Evolutionary conservation across 2,797 vertebrate species (phyloP), one percentile per base, ranked within the genome.

Genomic region (Sebastes cheni): DNA sequence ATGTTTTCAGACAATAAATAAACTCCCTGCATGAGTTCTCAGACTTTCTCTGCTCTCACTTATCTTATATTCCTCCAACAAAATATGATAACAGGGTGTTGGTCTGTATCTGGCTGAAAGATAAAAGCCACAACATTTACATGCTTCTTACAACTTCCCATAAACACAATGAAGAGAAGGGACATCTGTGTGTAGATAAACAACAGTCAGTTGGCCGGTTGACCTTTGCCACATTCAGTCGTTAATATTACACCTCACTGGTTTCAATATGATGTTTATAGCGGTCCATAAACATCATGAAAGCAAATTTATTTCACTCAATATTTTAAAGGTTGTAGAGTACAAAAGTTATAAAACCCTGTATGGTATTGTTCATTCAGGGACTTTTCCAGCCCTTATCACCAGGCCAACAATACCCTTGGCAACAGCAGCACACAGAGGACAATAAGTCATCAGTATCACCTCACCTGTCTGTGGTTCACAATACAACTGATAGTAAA

Each of bases 361-460:
- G 6, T 6, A 12, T 66, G 25, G 13, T 18, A 2, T 46, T 71
- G 58, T 77, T 56, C 5, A 11, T 6, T 39, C 6, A 3, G 75
- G 79, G 77, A 83, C 46, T 86, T 91, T 81, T 66, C 77, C 81
- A 66, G 46, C 9, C 75, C 46, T 67, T 7, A 13, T 50, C 20
- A n/a, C 3, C 8, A 0, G 39, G n/a, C 59, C 50, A 55, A 14
- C 12, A 27, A 68, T 22, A 61, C 60, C 59, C 13, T n/a, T 22
- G 81, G 32, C 46, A 46, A 84, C 23, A 8, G 14, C 8, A 14
- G 65, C 20, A 10, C 34, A 36, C 34, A 52, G 9, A 75, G n/a
- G 64, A 72, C 66, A 66, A 6, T 87, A 85, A 90, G 32, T 90
- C 87, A 91, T 56, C 65, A 16, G 55, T 75, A 50, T 92, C 88